A percentile compares a stretch with the other conserved stretches of the same genome.
phyloP scores from a whole-genome alignment of 1,140 invertebrate species.

The Latrodectus geometricus region DNA sequence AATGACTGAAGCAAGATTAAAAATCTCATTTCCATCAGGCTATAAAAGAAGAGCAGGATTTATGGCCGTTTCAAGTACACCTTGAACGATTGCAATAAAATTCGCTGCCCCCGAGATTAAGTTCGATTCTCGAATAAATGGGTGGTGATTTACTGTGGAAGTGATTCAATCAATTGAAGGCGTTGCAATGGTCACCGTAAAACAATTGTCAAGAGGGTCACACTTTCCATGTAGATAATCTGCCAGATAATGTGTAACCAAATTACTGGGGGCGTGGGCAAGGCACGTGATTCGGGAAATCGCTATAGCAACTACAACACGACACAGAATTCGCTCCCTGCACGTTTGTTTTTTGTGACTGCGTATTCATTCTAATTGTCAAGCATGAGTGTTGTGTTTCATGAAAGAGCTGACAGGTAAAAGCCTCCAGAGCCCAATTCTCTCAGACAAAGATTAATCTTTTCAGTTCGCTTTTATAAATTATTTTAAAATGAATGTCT shows the following conservation, averaged over 20 bases:
- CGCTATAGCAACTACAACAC: neutral
- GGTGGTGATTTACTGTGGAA: constrained; percentile 9
- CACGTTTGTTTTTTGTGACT: neutral
- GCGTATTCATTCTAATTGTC: no score
- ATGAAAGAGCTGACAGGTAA: no score
- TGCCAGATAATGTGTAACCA: constrained; percentile 44
- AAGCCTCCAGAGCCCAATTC: no score
- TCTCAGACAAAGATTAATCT: no score
- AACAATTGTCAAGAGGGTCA: constrained; percentile 39
- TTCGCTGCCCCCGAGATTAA: neutral
- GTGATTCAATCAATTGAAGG: constrained; percentile 30
- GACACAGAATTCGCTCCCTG: constrained; percentile 6
- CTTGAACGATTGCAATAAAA: no score
- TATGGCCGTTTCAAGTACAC: neutral
- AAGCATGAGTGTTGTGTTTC: no score
- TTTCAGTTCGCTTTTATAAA: no score
- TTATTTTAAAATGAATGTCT: no score
- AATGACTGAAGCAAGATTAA: neutral
- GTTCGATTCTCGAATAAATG: neutral
- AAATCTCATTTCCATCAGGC: neutral
- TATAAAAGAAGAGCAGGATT: neutral
- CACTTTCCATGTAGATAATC: constrained; percentile 16
- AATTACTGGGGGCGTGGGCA: constrained; percentile 6
- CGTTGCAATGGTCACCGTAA: constrained; percentile 18
- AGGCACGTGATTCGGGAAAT: constrained; percentile 3